These are phyloP conservation scores for Merodon equestris DNA, from an alignment of 2,888 invertebrate genomes.

Conservation along the genomic window DNA sequence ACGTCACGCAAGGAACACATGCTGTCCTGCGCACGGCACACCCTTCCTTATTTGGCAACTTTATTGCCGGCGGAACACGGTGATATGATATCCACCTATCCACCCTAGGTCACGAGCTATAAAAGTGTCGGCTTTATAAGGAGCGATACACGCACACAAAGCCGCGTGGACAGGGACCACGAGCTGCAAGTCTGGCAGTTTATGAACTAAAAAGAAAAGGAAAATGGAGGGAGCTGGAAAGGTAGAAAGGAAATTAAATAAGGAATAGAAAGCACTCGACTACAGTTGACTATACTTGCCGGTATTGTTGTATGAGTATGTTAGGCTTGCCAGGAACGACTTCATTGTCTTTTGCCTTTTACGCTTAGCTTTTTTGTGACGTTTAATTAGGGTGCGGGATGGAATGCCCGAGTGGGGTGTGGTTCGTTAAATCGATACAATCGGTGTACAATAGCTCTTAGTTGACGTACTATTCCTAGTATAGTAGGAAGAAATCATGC, in stretches of 20 bases:
- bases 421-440: constrained; percentile 43
- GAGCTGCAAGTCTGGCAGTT: constrained; percentile 3
- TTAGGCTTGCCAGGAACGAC: too few species aligned
- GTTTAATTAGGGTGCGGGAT: constrained; percentile 30
- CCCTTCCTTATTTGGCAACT: constrained; percentile 61
- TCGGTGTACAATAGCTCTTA: constrained; percentile 13
- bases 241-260: constrained; percentile 12
- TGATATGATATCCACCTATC: constrained; percentile 36
- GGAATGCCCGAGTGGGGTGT: constrained; percentile 37
- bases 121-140: constrained; percentile 50
- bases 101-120: constrained; percentile 67
- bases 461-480: not conserved
- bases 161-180: constrained; percentile 6
- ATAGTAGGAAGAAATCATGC: too few species aligned
- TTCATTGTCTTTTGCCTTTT: too few species aligned
- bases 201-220: constrained; percentile 13
- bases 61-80: constrained; percentile 55
- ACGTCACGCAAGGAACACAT: constrained; percentile 32
- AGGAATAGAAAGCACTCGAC: constrained; percentile 18
- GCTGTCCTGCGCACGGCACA: constrained; percentile 46
- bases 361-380: constrained; percentile 9
- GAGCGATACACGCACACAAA: constrained; percentile 11
- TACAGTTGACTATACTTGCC: not conserved
- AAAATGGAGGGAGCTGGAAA: too few species aligned
- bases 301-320: not conserved